Base-by-base conservation (phyloP, 2,113 vertebrate genomes). In the Cranoglanis bouderius region DNA sequence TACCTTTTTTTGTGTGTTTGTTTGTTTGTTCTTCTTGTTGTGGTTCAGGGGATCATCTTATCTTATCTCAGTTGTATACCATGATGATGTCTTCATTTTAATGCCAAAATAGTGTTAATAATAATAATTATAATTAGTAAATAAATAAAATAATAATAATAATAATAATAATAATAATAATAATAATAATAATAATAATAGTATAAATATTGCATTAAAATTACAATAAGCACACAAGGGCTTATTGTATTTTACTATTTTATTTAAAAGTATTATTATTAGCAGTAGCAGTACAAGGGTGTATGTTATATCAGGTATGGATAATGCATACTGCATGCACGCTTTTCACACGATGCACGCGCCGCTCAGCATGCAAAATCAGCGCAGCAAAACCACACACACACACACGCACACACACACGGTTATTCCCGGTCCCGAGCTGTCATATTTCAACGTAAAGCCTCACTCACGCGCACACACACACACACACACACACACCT, bases 281-380 rank as follows among this genome's bases (percentile, higher is more conserved):
- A 80, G 13, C 0, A 9, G 13, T 49, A 51, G 2, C 7, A 53
- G 46, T 35, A 19, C 55, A 57, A 80, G 29, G n/a, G 80, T 12
- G 3, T 10, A 24, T 57, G 32, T 24, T 9, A 12, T 59, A 32
- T 38, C 0, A 59, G n/a, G 14, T 3, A 19, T 3, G 26, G 81
- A 59, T 59, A 2, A 38, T 82, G 32, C 53, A 35, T 57, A 24
- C 51, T 38, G 53, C 53, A 82, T 82, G 80, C 81, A 59, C 35
- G 55, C 53, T 21, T 40, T 59, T 59, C 10, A 82, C 81, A 59
- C 53, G 81, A 40, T 59, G 53, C 81, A 82, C 53, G 55, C 81
- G 32, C 35, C 32, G 32, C 81, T 59, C 81, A 82, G 81, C 81
- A 82, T 82, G 81, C 81, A 82, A 24, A 82, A 82, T 59, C 80